Evolutionary conservation across 2,888 invertebrate genomes (phyloP), one percentile per base, ranked within the genome.

Genomic region (Hyposoter didymator): DNA sequence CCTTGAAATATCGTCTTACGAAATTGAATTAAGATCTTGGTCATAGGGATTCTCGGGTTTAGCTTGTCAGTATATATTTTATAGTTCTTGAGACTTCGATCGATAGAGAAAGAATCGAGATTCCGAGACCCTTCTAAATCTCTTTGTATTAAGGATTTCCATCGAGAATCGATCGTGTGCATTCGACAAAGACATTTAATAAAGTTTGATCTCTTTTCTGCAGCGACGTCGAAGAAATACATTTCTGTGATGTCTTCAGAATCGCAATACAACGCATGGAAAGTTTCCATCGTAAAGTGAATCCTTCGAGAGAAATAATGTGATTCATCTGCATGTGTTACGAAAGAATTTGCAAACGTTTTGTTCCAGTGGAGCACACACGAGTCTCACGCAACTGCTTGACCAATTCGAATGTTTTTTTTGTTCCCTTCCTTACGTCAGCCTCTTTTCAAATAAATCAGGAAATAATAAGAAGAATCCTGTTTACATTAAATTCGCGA

Each of bases 21-120:
- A 72, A 82, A 85, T 85, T 67, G 66, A 82, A 82, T 85, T 82
- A 85, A 85, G 69, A 79, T 82, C 55, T 69, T 67, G 43, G 52
- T 66, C 47, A 66, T 85, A 85, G 70, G 85, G 85, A 82, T 85
- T 85, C 85, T 22, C 55, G 52, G 45, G 59, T 69, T 82, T 72
- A 81, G 78, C 74, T 74, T 43, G 49, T 70, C 75, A n/a, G 12
- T 66, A 66, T 47, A 64, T 22, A 55, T 22, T 28, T 35, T 39
- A 73, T 14, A 35, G 14, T 39, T 59, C 39, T 69, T 69, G 49
- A 49, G 28, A 28, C 43, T 74, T 45, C 22, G 22, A 74, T 28
- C 28, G 28, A 43, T 32, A 1, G 4, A 10, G 32, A 14, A 39
- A 35, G 22, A 52, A 39, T 45, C 28, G 32, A 6, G 28, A 14